A percentile compares a stretch with the other conserved stretches of the same genome.
phyloP scores from a whole-genome alignment of 2,797 vertebrate species.

The Sebastes steindachneri region DNA sequence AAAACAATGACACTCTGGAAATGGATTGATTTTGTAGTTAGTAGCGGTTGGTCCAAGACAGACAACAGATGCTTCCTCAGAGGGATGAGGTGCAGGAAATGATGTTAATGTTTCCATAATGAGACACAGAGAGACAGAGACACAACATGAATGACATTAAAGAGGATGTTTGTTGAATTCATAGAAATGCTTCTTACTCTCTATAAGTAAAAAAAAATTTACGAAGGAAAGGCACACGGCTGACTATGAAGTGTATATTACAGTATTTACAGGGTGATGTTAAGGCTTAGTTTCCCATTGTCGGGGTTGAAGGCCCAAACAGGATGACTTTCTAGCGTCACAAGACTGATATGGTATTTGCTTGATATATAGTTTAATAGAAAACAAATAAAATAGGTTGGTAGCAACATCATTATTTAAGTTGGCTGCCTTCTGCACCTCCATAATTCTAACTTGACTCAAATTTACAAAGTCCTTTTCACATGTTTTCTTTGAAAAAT shows the following conservation, averaged over 20 bases:
- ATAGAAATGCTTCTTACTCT: background rate
- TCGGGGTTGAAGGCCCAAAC: background rate
- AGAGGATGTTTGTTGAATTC: background rate
- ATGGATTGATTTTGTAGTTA: background rate
- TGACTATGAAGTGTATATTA: background rate
- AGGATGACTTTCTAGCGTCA: background rate
- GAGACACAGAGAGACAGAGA: background rate
- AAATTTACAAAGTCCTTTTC: background rate
- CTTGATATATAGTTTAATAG: background rate
- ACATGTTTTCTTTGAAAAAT: no score
- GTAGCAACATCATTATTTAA: no score
- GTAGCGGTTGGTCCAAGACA: background rate
- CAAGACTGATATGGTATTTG: background rate
- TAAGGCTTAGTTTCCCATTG: background rate
- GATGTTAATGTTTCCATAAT: background rate
- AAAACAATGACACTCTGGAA: conserved; percentile 40
- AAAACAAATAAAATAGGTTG: background rate
- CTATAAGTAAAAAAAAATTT: background rate
- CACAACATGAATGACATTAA: background rate
- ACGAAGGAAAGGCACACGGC: background rate
- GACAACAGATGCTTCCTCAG: background rate
- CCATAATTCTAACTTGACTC: background rate
- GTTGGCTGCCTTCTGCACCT: background rate
- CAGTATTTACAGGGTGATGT: background rate
- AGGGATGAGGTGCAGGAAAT: background rate